Base-by-base conservation (phyloP, 2,888 invertebrate species). In the Adelognathus sp. region DNA sequence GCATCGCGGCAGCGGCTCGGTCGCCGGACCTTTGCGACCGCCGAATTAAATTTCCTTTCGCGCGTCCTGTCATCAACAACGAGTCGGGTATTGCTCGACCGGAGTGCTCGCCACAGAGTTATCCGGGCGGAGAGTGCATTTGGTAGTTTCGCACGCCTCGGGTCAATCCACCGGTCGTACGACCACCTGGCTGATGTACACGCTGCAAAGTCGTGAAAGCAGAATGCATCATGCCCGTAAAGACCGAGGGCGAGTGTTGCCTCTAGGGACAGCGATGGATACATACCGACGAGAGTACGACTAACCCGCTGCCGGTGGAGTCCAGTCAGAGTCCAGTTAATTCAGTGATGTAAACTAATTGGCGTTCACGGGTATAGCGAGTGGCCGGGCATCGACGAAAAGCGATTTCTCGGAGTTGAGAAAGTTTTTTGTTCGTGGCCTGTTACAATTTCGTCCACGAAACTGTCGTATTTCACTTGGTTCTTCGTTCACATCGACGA, bases 181-280 rank as follows among this genome's bases (percentile, higher is more conserved):
- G 31, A 54, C 61, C 39, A 46, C 21, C 31, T 60, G 63, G 69
- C 61, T 58, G 64, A 46, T 70, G 54, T 54, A 67, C 61, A 39
- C 41, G 11, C 9, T 11, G 36, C 27, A 39, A 14, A 60, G 46
- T 18, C 21, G 50, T 21, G 44, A 44, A 27, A 66, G 36, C 46
- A 46, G 4, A 50, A 73, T 64, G 73, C 39, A 71, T 36, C 39
- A 54, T 70, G 36, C 29, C 67, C 74, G 66, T 66, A 66, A 75
- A 74, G 79, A 79, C 54, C 31, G 70, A 64, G 58, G 18, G 66
- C 44, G n/a, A 29, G 56, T n/a, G n/a, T 39, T 14, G 36, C 24
- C 33, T 24, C 7, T 29, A n/a, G 52, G 31, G 9, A 39, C 21
- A 21, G 21, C 3, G 36, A 24, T 33, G 27, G 33, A 50, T 14